A percentile compares a stretch with the other conserved stretches of the same genome.
Conservation (phyloP, 2,797 vertebrate genomes). For the Buceros bicornis region DNA sequence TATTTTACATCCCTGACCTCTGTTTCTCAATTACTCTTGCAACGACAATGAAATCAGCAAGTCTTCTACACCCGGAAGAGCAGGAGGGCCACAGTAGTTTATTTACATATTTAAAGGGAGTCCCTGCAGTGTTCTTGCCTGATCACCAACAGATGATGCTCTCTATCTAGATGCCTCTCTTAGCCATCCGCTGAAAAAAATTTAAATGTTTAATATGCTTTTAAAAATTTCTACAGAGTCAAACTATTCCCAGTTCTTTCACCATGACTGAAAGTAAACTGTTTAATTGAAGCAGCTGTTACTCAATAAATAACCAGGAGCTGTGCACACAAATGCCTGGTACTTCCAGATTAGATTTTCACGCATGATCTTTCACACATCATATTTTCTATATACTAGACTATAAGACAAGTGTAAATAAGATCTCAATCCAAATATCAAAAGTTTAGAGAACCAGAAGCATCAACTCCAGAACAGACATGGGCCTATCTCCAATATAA, state of each 20-base stretch:
- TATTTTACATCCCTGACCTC: not conserved
- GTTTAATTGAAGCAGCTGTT: slow-evolving; percentile 48
- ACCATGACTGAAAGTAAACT: slow-evolving; percentile 20
- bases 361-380: not conserved
- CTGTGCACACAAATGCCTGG: fast-evolving
- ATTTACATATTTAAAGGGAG: not conserved
- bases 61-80: not conserved
- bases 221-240: not conserved
- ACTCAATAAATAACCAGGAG: slow-evolving; percentile 24
- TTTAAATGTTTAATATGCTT: slow-evolving; percentile 36
- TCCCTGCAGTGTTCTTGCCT: not conserved
- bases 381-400: not conserved
- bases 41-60: not conserved
- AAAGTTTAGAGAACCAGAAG: not conserved
- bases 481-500: not conserved
- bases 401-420: not conserved
- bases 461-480: not conserved
- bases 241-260: not conserved
- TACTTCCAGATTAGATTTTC: not conserved
- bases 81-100: not conserved
- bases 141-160: not conserved
- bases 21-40: not conserved
- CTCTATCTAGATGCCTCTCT: not conserved
- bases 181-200: not conserved
- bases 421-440: not conserved